Conservation (phyloP, 2,888 invertebrate species). For the Epirrhoe tristata region DNA sequence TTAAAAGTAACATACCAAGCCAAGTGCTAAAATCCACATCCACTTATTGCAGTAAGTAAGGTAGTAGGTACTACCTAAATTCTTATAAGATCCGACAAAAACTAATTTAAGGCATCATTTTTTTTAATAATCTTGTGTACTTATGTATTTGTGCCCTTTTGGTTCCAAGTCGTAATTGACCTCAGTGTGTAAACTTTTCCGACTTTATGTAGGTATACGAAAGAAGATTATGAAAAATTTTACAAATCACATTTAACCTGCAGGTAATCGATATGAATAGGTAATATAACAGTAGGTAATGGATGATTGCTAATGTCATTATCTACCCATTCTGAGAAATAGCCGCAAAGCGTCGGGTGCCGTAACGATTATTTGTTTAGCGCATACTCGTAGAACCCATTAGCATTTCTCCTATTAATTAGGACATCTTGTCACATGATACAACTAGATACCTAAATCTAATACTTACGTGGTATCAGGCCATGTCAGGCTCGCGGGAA, state of each 20-base stretch:
- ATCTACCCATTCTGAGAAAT: constrained; percentile 20
- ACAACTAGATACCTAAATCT: neutral
- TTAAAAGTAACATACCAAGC: neutral
- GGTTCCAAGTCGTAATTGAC: too few species aligned
- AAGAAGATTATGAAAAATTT: neutral
- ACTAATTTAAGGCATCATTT: too few species aligned
- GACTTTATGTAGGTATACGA: too few species aligned
- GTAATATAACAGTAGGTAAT: constrained; percentile 5
- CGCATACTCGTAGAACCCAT: constrained; percentile 1
- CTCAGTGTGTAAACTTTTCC: too few species aligned
- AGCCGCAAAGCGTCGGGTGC: constrained; percentile 2
- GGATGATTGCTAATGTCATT: constrained; percentile 23
- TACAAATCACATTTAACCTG: neutral
- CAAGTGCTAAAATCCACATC: neutral
- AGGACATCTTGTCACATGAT: constrained; percentile 30
- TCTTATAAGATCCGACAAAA: too few species aligned
- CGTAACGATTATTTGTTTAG: constrained; percentile 17
- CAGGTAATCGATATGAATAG: constrained; percentile 1
- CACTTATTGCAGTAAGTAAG: neutral
- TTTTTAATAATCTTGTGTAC: too few species aligned
- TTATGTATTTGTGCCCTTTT: too few species aligned
- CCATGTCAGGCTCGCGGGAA: constrained; percentile 40
- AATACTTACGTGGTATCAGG: constrained; percentile 10
- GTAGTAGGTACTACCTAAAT: too few species aligned
- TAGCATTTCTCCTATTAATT: constrained; percentile 24